phyloP scores from a whole-genome alignment of 2,888 invertebrate species.

The Rapana venosa region DNA sequence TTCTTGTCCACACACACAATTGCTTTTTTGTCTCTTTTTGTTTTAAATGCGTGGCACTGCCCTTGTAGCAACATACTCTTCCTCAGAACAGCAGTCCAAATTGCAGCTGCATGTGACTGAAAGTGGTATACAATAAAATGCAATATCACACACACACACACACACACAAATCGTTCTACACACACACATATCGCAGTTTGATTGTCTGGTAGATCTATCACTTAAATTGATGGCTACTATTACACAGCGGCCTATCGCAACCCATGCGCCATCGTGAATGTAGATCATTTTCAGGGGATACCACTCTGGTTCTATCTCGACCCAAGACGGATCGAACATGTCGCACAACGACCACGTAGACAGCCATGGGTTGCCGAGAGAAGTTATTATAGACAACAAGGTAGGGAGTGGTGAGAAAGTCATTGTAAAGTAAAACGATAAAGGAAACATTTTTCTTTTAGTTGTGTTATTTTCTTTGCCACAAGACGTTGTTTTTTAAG shows the following conservation, averaged over 20 bases:
- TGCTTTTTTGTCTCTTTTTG: too few relatives aligned
- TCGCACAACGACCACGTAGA: slow-evolving; percentile 43
- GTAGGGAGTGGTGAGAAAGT: not conserved
- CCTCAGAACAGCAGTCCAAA: not conserved
- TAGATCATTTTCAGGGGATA: not conserved
- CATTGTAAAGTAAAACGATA: not conserved
- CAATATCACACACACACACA: not conserved
- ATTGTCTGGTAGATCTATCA: not conserved
- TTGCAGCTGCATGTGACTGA: not conserved
- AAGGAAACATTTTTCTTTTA: not conserved
- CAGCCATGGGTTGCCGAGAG: slow-evolving; percentile 38
- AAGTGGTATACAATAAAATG: not conserved
- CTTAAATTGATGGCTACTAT: not conserved
- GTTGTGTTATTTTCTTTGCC: not conserved
- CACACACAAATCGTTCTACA: not conserved
- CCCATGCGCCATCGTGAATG: too few relatives aligned
- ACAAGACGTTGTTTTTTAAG: not conserved
- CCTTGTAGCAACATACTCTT: not conserved
- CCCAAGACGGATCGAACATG: slow-evolving; percentile 37
- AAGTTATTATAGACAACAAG: slow-evolving; percentile 33
- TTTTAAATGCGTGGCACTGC: too few relatives aligned
- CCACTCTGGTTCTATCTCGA: not conserved
- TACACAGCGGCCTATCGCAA: not conserved
- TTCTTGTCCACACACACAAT: too few relatives aligned
- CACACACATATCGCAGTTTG: too few relatives aligned